Evolutionary conservation across 1,140 invertebrate genomes (phyloP).

Genomic region (Leptinotarsa undecemlineata): DNA sequence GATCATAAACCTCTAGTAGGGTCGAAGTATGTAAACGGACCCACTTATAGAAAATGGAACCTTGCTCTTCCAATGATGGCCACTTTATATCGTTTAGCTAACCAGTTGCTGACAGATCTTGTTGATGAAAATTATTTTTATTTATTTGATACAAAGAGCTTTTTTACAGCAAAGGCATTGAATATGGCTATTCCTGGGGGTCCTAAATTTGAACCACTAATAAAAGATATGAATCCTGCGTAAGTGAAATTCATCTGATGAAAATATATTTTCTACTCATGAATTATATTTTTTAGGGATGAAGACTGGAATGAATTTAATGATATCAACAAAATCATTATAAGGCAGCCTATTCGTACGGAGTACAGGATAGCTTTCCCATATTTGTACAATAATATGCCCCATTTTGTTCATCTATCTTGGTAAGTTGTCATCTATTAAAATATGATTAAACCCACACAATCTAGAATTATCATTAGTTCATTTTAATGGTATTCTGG

Average conservation of each 20-base stretch:
- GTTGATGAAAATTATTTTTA: constrained; percentile 99
- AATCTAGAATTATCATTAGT: constrained; percentile 53
- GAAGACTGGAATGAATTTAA: constrained; percentile 99
- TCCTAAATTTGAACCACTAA: constrained; percentile 98
- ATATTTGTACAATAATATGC: constrained; percentile 98
- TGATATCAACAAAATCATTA: constrained; percentile 99
- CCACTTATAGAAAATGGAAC: constrained; percentile 96
- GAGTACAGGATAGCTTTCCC: constrained; percentile 99
- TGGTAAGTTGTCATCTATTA: constrained; percentile 70
- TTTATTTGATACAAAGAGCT: constrained; percentile 98
- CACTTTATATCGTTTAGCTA: constrained; percentile 94
- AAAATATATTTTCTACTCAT: neutral
- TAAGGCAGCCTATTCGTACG: constrained; percentile 96
- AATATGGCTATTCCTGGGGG: constrained; percentile 99
- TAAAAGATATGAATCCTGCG: constrained; percentile 96
- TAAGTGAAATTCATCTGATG: constrained; percentile 55
- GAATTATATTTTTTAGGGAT: constrained; percentile 67
- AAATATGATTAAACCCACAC: constrained; percentile 45
- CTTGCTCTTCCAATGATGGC: constrained; percentile 95
- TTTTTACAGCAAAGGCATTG: constrained; percentile 98
- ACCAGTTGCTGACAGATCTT: constrained; percentile 97
- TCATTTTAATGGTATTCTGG: constrained; percentile 51
- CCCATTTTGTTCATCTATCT: constrained; percentile 91
- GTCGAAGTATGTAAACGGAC: constrained; percentile 93
- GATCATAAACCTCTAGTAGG: constrained; percentile 96